Conservation (phyloP, 2,113 vertebrate species). For the Odocoileus hemionus region DNA sequence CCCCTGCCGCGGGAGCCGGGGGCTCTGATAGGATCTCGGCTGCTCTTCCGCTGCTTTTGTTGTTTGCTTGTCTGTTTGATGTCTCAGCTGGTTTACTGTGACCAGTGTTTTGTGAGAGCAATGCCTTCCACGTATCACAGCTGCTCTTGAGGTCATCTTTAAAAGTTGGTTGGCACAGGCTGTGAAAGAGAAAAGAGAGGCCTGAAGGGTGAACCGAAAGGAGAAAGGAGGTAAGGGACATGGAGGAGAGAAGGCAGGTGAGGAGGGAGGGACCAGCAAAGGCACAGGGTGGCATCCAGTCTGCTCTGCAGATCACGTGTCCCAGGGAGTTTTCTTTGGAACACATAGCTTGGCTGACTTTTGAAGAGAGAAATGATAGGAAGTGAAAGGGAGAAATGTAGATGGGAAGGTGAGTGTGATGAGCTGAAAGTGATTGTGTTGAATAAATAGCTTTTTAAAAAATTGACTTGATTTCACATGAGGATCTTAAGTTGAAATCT, state of each 20-base stretch:
- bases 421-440: not conserved
- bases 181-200: not conserved
- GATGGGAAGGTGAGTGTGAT: not conserved
- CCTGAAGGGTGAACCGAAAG: not conserved
- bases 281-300: accelerated
- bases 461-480: not conserved
- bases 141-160: not conserved
- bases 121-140: not conserved
- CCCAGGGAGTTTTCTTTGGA: not conserved
- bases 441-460: not conserved
- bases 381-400: not conserved
- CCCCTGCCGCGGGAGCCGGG: not conserved
- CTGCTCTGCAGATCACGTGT: accelerated
- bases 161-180: not conserved
- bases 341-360: not conserved
- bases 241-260: not conserved
- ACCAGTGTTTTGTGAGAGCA: not conserved
- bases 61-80: accelerated
- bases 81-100: not conserved
- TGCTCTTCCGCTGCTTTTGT: too few relatives aligned
- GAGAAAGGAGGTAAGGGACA: accelerated
- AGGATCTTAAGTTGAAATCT: not conserved
- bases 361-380: not conserved
- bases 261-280: not conserved
- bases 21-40: not conserved